A percentile compares a stretch with the other conserved stretches of the same genome.
Evolutionary conservation across 2,113 vertebrate genomes (phyloP).

Genomic region (Microcebus murinus): DNA sequence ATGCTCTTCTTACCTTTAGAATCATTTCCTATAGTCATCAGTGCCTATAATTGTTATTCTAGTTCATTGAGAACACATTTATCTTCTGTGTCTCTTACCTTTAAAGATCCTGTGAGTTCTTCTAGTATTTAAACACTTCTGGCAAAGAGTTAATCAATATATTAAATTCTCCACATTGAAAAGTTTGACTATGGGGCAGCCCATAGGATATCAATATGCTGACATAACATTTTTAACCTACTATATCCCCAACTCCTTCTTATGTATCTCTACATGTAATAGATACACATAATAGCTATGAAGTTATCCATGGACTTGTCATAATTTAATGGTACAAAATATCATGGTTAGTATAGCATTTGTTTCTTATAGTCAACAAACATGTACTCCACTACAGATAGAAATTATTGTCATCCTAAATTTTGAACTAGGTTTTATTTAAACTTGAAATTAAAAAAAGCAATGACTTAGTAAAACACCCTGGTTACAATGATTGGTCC

Average conservation of each 20-base stretch:
- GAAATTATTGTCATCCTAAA: neutral
- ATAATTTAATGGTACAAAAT: neutral
- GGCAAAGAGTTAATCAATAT: neutral
- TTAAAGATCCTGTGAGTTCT: neutral
- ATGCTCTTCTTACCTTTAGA: neutral
- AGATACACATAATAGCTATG: neutral
- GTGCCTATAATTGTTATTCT: neutral
- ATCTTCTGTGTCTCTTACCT: neutral
- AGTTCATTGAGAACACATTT: neutral
- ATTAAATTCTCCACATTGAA: neutral
- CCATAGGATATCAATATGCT: neutral
- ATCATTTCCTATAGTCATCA: neutral
- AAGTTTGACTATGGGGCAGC: neutral
- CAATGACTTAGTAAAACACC: slow-evolving; percentile 7
- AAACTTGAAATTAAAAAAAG: slow-evolving; percentile 20
- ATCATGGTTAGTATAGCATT: neutral
- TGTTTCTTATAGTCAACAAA: neutral
- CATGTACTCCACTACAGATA: neutral
- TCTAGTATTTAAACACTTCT: neutral
- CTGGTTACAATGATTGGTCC: slow-evolving; percentile 10
- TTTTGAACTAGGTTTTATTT: slow-evolving; percentile 27
- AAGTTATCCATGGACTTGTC: neutral
- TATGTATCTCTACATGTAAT: neutral
- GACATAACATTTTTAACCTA: neutral
- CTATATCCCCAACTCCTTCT: neutral